Evolutionary conservation across 2,113 vertebrate species (phyloP), one percentile per base, ranked within the genome.

Genomic region (Cyphomyrus plagiostoma): DNA sequence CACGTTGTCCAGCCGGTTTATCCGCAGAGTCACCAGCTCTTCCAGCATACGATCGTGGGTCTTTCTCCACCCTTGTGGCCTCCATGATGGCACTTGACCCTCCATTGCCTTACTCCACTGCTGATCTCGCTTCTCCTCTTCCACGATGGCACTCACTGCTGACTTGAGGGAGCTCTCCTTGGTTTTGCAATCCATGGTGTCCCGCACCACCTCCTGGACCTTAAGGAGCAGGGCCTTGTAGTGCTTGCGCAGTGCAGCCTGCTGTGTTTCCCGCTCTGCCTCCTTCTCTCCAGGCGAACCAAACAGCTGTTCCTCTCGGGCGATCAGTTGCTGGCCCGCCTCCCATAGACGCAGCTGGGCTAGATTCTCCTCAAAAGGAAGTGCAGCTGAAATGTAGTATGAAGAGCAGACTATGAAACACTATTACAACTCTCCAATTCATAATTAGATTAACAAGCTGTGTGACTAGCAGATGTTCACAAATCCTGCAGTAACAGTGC

Each of bases 91-190:
- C 0, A 35, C 46, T 90, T 92, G 87, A 87, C 86, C 21, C 90
- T 45, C 58, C 30, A 23, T 92, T 21, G 92, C 92, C 0, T 26
- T 90, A 0, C 4, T 21, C 58, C 89, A 94, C 52, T 26, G 91
- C n/a, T 91, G 89, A 85, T 97, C 96, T 92, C 95, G 95, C 49
- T 91, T 92, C 89, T 96, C 96, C 92, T 96, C 95, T 86, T 95
- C 95, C 4, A 92, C 90, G 86, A 96, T 91, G 53, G 93, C 91
- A 0, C 92, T 92, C 86, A 96, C 92, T 17, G 96, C 96, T 91
- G 95, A 93, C 89, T 90, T 92, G 88, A 97, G 92, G 84, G 92
- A 85, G 9, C 93, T 93, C 4, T 95, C 90, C 77, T 70, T 89
- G 62, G 91, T 89, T 0, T 90, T 92, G 30, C 94, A 50, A 80